Evolutionary conservation across 2,888 invertebrate species (phyloP).

Genomic region (Drosophila rubida): DNA sequence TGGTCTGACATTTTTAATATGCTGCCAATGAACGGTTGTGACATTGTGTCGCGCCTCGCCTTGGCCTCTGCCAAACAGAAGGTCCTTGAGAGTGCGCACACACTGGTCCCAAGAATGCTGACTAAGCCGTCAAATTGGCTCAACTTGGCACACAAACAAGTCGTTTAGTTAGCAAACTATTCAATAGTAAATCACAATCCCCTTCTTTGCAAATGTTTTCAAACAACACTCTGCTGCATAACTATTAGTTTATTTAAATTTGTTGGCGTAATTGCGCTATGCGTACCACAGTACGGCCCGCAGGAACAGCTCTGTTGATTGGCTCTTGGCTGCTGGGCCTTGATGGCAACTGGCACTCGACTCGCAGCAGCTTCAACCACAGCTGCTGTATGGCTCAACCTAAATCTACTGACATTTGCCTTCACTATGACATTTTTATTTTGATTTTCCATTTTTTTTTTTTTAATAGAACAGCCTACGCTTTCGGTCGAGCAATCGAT

Average conservation of each 20-base stretch:
- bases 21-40: conserved; percentile 26
- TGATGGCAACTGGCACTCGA: conserved; percentile 63
- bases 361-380: conserved; percentile 34
- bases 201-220: too few relatives aligned
- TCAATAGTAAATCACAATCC: too few relatives aligned
- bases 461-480: conserved; percentile 19
- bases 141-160: too few relatives aligned
- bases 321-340: conserved; percentile 28
- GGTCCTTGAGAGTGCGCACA: conserved; percentile 20
- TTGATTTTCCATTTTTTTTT: conserved; percentile 9
- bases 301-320: conserved; percentile 11
- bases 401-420: conserved; percentile 40
- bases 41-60: conserved; percentile 19
- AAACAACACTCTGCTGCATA: too few relatives aligned
- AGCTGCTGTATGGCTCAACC: conserved; percentile 12
- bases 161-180: not conserved
- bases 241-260: too few relatives aligned
- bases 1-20: conserved; percentile 60
- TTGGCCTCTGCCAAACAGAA: conserved; percentile 26
- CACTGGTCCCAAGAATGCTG: conserved; percentile 7
- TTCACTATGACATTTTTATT: conserved; percentile 23
- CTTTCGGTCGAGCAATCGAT: conserved; percentile 41
- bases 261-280: not conserved
- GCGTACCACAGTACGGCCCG: conserved; percentile 37
- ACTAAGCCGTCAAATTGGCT: not conserved